These are phyloP conservation scores for Ectemnius continuus DNA, from an alignment of 2,888 invertebrate genomes.

Conservation along the genomic window DNA sequence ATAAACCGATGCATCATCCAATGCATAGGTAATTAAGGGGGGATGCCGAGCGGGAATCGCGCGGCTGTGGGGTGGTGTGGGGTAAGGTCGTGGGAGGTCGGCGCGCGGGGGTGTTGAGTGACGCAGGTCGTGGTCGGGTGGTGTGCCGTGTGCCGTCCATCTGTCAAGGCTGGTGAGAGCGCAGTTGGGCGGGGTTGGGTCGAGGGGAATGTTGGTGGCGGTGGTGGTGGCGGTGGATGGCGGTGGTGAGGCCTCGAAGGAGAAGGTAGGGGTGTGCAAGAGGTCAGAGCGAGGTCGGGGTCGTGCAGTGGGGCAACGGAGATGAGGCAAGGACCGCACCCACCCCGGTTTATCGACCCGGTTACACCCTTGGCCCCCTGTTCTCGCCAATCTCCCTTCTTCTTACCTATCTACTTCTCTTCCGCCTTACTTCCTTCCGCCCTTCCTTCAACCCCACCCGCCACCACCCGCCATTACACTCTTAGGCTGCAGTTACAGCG, in stretches of 20 bases:
- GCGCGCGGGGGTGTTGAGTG: background rate
- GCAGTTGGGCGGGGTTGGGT: background rate
- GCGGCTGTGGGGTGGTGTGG: background rate
- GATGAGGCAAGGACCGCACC: slow-evolving; percentile 69
- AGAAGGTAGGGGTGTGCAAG: slow-evolving; percentile 16
- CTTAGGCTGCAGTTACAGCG: too few relatives aligned
- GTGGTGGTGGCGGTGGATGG: slow-evolving; percentile 27
- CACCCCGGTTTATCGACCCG: slow-evolving; percentile 73
- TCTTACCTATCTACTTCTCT: slow-evolving; percentile 46
- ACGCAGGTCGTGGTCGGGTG: background rate
- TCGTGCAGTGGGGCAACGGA: slow-evolving; percentile 58
- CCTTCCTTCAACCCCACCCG: background rate
- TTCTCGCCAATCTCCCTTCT: slow-evolving; percentile 66
- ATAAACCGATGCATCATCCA: background rate
- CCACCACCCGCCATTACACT: too few relatives aligned
- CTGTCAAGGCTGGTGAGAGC: background rate
- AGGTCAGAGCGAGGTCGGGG: slow-evolving; percentile 56
- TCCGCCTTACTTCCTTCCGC: background rate
- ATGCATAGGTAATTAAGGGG: background rate
- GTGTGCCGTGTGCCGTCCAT: background rate
- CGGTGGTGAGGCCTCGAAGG: slow-evolving; percentile 14
- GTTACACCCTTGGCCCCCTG: slow-evolving; percentile 65
- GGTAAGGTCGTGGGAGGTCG: background rate
- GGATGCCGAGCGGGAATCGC: too few relatives aligned
- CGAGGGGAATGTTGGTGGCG: slow-evolving; percentile 15